Conservation (phyloP, 2,888 invertebrate species). For the Cheiracanthium punctorium region DNA sequence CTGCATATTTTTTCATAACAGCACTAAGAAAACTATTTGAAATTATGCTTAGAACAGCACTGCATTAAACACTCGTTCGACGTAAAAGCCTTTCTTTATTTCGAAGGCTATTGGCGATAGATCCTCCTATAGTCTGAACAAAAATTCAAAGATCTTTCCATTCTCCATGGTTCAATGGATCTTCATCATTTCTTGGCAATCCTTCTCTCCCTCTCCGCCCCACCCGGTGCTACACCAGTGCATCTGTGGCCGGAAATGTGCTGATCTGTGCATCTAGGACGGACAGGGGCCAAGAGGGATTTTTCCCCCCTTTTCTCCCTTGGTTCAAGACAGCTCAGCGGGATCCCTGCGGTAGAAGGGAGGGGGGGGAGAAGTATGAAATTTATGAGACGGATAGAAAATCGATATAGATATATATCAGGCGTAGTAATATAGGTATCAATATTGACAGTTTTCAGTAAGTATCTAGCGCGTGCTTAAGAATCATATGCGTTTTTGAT, state of each 20-base stretch:
- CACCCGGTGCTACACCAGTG: background rate
- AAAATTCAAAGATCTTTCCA: constrained; percentile 40
- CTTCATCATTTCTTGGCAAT: constrained; percentile 26
- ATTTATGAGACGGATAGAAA: constrained; percentile 58
- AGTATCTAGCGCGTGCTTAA: background rate
- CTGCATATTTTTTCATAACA: too few species aligned
- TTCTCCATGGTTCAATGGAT: constrained; percentile 59
- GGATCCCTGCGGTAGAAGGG: constrained; percentile 15
- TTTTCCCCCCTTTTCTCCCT: background rate
- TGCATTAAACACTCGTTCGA: constrained; percentile 35
- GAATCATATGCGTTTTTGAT: background rate
- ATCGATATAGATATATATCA: constrained; percentile 57
- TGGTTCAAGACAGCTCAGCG: constrained; percentile 30
- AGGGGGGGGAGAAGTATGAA: background rate
- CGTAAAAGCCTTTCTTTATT: constrained; percentile 28
- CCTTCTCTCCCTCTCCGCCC: too few species aligned
- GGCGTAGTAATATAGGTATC: constrained; percentile 22
- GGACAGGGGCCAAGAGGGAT: constrained; percentile 29
- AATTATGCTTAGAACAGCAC: constrained; percentile 32
- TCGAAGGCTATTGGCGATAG: constrained; percentile 22
- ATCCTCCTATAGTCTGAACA: constrained; percentile 7
- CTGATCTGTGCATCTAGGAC: constrained; percentile 49
- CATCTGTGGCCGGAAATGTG: constrained; percentile 59
- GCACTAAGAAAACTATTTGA: too few species aligned
- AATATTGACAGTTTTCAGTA: constrained; percentile 32